Percentiles rank a stretch among this genome's conserved stretches.
phyloP scores from a whole-genome alignment of 2,113 vertebrate genomes.

The Seriola dumerili region DNA sequence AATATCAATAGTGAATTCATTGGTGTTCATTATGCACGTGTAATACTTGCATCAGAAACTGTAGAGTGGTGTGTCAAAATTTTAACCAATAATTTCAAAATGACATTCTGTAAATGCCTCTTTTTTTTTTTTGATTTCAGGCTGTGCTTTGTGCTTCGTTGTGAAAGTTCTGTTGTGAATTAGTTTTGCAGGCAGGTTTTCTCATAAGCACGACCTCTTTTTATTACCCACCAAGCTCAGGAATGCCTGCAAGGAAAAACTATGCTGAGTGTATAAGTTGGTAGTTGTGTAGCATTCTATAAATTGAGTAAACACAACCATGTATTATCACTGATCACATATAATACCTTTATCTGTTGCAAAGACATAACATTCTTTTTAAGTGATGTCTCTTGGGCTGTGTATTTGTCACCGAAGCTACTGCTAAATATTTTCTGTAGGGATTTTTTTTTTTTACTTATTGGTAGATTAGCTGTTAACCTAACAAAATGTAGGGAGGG shows the following conservation, averaged over 20 bases:
- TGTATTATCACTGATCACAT: not conserved
- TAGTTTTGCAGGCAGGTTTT: conserved; percentile 17
- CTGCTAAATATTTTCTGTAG: not conserved
- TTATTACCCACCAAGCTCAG: conserved; percentile 6
- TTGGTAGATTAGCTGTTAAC: not conserved
- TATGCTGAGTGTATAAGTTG: conserved; percentile 19
- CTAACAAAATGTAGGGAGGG: too few species aligned
- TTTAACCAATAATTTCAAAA: conserved; percentile 4
- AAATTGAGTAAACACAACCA: not conserved
- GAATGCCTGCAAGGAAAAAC: conserved; percentile 20
- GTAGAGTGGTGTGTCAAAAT: not conserved
- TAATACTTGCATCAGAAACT: not conserved
- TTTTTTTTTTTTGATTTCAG: not conserved
- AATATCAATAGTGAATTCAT: not conserved
- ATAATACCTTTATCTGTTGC: not conserved
- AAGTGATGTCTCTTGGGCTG: not conserved
- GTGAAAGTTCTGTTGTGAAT: conserved; percentile 4
- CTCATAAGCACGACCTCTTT: not conserved
- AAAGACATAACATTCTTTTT: not conserved
- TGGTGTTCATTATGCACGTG: not conserved
- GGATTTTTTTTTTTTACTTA: not conserved
- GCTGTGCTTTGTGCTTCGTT: not conserved
- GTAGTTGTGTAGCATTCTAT: conserved; percentile 26
- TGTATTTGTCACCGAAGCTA: not conserved
- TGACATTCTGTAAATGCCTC: not conserved